Evolutionary conservation across 1,140 invertebrate genomes (phyloP).

Genomic region (Saccostrea cuccullata): DNA sequence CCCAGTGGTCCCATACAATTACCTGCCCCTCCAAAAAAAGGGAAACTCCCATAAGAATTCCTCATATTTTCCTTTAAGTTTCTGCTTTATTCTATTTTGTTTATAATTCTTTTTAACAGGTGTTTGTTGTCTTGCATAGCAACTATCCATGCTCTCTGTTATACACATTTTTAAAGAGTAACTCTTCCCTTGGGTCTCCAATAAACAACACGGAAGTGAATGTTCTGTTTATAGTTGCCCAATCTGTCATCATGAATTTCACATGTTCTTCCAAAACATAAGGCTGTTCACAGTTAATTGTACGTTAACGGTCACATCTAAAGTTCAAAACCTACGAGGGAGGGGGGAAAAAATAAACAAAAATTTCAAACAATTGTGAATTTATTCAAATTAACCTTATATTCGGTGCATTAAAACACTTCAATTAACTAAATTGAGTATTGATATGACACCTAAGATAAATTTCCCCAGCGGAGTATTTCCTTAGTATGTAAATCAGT

Average conservation of each 20-base stretch:
- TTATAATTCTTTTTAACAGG: conserved; percentile 42
- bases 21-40: conserved; percentile 35
- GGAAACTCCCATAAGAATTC: neutral
- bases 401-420: too few relatives aligned
- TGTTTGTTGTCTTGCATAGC: conserved; percentile 47
- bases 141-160: neutral
- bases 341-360: too few relatives aligned
- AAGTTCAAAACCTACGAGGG: too few relatives aligned
- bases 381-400: too few relatives aligned
- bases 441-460: too few relatives aligned
- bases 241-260: conserved; percentile 56
- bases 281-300: conserved; percentile 45
- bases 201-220: neutral
- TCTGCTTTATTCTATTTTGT: conserved; percentile 38
- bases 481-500: too few relatives aligned
- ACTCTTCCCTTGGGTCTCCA: neutral
- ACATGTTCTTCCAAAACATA: conserved; percentile 48
- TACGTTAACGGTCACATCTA: too few relatives aligned
- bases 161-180: neutral
- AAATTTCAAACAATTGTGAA: too few relatives aligned
- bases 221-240: conserved; percentile 50
- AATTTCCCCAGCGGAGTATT: too few relatives aligned
- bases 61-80: neutral
- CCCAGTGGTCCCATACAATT: neutral
- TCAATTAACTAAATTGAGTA: too few relatives aligned